Conservation (phyloP, 2,113 vertebrate genomes). For the Sphaerodactylus townsendi region DNA sequence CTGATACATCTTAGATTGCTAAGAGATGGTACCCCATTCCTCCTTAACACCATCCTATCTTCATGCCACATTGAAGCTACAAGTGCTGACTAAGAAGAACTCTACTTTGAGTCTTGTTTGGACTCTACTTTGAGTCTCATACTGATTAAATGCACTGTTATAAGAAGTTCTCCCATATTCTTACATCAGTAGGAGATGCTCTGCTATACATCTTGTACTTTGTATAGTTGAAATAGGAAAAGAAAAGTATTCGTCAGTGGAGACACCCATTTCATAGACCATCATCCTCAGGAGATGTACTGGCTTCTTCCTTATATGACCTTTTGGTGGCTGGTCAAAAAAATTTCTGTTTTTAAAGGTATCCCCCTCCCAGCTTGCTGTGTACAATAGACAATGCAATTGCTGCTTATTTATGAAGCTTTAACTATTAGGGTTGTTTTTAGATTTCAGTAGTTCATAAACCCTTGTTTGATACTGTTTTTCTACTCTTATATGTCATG, state of each 20-base stretch:
- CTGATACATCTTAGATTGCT: too few species aligned
- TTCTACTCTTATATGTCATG: neutral
- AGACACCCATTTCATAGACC: neutral
- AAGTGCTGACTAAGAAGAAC: too few species aligned
- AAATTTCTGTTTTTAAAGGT: neutral
- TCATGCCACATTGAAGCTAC: too few species aligned
- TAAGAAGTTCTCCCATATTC: too few species aligned
- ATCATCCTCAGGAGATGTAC: neutral
- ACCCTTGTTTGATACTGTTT: neutral
- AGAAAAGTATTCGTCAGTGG: neutral
- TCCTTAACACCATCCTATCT: too few species aligned
- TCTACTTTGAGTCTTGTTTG: too few species aligned
- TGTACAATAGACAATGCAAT: neutral
- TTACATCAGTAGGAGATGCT: neutral
- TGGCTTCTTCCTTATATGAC: neutral
- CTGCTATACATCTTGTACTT: neutral
- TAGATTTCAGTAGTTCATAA: neutral
- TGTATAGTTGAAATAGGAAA: neutral
- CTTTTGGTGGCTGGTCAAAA: neutral
- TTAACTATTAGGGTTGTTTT: neutral
- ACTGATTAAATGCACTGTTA: too few species aligned
- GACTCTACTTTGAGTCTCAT: too few species aligned
- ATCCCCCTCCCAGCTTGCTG: neutral
- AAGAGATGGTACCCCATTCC: too few species aligned
- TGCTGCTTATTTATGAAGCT: neutral